Conservation (phyloP, 2,888 invertebrate species). For the Tachystola acroxantha region DNA sequence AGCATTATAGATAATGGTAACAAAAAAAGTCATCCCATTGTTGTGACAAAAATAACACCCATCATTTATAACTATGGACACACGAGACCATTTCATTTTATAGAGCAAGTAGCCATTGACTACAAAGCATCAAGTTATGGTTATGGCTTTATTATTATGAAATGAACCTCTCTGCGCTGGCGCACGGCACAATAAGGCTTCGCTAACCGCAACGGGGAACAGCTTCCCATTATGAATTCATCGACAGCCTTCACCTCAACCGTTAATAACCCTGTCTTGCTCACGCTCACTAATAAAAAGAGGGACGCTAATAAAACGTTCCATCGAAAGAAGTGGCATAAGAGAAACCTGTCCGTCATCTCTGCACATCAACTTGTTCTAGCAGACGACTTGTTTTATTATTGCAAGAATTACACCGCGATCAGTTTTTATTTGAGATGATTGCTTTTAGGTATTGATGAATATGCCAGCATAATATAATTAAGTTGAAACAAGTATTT, state of each 20-base stretch:
- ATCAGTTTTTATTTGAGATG: too few relatives aligned
- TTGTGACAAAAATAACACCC: too few relatives aligned
- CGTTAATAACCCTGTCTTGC: conserved; percentile 21
- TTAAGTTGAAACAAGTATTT: too few relatives aligned
- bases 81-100: conserved; percentile 3
- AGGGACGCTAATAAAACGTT: conserved; percentile 20
- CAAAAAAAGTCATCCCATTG: too few relatives aligned
- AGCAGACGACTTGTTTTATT: conserved; percentile 31
- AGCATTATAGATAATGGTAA: too few relatives aligned
- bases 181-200: conserved; percentile 45
- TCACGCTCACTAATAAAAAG: conserved; percentile 19
- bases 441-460: too few relatives aligned
- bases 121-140: conserved; percentile 10
- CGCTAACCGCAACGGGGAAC: conserved; percentile 47
- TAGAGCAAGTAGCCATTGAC: conserved; percentile 2
- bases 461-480: too few relatives aligned
- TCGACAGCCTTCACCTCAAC: conserved; percentile 20
- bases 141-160: conserved; percentile 9
- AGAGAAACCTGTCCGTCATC: conserved; percentile 45
- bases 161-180: conserved; percentile 5
- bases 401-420: too few relatives aligned
- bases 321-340: conserved; percentile 28
- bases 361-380: conserved; percentile 27
- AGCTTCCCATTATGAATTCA: conserved; percentile 16
- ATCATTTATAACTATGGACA: too few relatives aligned